Base-by-base conservation (phyloP, 35 echinoderm and acorn worm species). In the Apostichopus californicus region DNA sequence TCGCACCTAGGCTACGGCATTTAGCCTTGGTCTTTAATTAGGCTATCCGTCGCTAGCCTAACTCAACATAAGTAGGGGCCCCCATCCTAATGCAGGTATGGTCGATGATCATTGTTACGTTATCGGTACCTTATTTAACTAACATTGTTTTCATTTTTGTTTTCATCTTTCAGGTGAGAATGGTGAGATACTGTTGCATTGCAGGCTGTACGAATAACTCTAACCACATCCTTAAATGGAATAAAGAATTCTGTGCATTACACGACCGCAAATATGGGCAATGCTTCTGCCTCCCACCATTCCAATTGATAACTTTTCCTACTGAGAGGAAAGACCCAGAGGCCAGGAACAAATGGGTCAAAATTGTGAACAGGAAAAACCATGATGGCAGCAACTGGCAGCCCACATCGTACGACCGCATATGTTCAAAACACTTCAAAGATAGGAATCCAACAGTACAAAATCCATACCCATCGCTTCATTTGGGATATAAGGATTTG, bases 271-370 rank as follows among this genome's bases (percentile, higher is more conserved):
- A 61, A 8, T 86, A 86, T 85, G 92, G 86, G 24, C 81, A 60
- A 68, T 95, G 94, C 83, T 52, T 83, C 9, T 95, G 94, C 57
- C 54, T 55, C 17, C 94, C 94, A 55, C 94, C 91, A 81, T 95
- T 95, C 77, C 18, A 60, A 79, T 79, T 95, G 2, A 90, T 93
- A 57, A 86, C 94, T 54, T 95, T 95, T 34, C 94, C 94, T 7
- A 95, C 94, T 18, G 91, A 93, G 26, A 57, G 28, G n/a, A 78
- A 71, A 56, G 94, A 93, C 65, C 87, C 86, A 73, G 94, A 95
- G 18, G 80, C 53, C 0, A 79, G 94, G 58, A 89, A 55, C 23
- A 63, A 87, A 7, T 95, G 94, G 94, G 71, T 25, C 28, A 14
- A 71, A 54, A 54, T 84, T 58, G 23, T 88, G 5, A 88, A 54